These are phyloP conservation scores for Gryon sp. DNA, from an alignment of 1,140 invertebrate species.

Conservation along the genomic window DNA sequence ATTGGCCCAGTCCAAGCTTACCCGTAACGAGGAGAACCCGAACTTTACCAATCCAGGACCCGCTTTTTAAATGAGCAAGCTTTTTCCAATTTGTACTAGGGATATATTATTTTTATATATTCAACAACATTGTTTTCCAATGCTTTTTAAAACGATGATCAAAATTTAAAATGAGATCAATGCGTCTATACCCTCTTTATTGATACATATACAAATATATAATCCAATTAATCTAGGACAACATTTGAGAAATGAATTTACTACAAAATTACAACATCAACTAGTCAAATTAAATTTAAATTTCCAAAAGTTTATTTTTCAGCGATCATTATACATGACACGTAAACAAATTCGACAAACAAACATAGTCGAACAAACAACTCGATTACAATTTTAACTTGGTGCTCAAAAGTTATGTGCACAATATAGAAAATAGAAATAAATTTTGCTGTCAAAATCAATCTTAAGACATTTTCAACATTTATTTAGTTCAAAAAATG, in stretches of 20 bases:
- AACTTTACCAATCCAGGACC: no score
- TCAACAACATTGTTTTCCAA: no score
- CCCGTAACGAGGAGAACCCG: no score
- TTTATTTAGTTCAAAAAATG: background rate
- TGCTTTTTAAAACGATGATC: no score
- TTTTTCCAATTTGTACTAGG: no score
- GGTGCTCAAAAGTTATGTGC: constrained; percentile 18
- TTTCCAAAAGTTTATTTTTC: constrained; percentile 36
- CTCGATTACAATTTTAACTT: constrained; percentile 46
- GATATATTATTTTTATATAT: no score
- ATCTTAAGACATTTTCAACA: background rate
- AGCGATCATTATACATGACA: constrained; percentile 28
- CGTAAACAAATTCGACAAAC: constrained; percentile 27
- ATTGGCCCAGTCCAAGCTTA: no score
- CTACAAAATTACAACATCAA: constrained; percentile 24
- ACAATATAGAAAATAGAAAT: background rate
- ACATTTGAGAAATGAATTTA: constrained; percentile 25
- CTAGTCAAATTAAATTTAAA: constrained; percentile 25
- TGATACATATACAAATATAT: no score
- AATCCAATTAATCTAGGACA: constrained; percentile 26
- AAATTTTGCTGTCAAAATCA: constrained; percentile 12
- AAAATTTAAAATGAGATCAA: no score
- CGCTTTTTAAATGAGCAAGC: no score
- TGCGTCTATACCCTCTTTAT: no score
- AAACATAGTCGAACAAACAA: constrained; percentile 32